These are phyloP conservation scores for Ophthalmolycus amberensis DNA, from an alignment of 2,113 vertebrate genomes.

Conservation along the genomic window DNA sequence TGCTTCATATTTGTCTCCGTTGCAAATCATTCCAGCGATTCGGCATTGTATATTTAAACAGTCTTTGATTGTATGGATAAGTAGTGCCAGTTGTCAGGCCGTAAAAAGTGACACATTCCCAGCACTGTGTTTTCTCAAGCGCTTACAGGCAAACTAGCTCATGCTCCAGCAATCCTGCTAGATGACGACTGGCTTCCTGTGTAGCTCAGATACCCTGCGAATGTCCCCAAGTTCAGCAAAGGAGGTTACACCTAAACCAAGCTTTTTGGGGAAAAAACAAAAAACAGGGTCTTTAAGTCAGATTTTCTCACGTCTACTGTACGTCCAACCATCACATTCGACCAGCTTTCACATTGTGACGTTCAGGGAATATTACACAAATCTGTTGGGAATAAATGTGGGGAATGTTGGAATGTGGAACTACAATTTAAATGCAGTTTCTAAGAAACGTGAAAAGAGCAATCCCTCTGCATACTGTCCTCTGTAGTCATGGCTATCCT, in stretches of 20 bases:
- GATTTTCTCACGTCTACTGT: background rate
- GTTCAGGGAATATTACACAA: background rate
- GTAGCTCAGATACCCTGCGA: conserved; percentile 50
- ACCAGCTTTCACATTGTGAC: background rate
- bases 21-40: conserved; percentile 70
- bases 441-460: background rate
- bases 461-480: background rate
- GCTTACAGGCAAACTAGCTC: conserved; percentile 60
- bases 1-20: conserved; percentile 71
- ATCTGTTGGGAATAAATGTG: background rate
- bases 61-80: conserved; percentile 74
- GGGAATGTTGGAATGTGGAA: background rate
- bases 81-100: conserved; percentile 70
- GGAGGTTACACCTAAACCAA: conserved; percentile 25
- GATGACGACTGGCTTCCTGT: conserved; percentile 66
- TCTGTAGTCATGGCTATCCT: conserved; percentile 39
- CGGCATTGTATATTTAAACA: conserved; percentile 73
- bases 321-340: background rate
- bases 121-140: conserved; percentile 73
- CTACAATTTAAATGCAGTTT: conserved; percentile 13
- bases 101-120: conserved; percentile 72
- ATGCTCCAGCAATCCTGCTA: conserved; percentile 55
- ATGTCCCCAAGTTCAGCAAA: conserved; percentile 46
- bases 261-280: background rate
- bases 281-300: background rate